phyloP scores from a whole-genome alignment of 2,888 invertebrate genomes.

The Drosophila cracens region DNA sequence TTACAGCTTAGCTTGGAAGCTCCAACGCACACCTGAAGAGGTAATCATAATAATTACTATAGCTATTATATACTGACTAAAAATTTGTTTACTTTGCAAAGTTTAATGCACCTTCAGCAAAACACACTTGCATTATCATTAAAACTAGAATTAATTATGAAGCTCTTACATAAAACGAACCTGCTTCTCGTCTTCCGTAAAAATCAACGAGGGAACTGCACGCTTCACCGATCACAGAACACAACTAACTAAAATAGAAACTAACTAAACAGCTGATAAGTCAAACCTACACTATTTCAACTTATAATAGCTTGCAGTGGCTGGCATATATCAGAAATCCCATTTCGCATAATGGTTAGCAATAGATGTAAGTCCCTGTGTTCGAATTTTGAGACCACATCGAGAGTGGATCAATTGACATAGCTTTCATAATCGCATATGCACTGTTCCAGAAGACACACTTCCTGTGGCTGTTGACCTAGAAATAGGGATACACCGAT shows the following conservation, averaged over 20 bases:
- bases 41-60: slow-evolving; percentile 5
- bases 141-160: slow-evolving; percentile 10
- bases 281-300: slow-evolving; percentile 24
- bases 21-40: not conserved
- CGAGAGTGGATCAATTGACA: not conserved
- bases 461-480: slow-evolving; percentile 93
- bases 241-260: slow-evolving; percentile 1
- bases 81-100: slow-evolving; percentile 3
- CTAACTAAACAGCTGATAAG: not conserved
- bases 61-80: not conserved
- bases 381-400: not conserved
- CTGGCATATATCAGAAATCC: not conserved
- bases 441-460: slow-evolving; percentile 86
- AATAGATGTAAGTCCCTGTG: slow-evolving; percentile 27
- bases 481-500: slow-evolving; percentile 87
- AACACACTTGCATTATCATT: slow-evolving; percentile 28
- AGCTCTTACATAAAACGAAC: slow-evolving; percentile 28
- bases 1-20: slow-evolving; percentile 14
- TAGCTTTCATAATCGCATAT: not conserved
- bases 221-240: slow-evolving; percentile 28
- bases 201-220: slow-evolving; percentile 15
- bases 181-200: slow-evolving; percentile 42
- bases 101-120: slow-evolving; percentile 26
- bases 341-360: slow-evolving; percentile 13
- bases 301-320: not conserved